A percentile compares a stretch with the other conserved stretches of the same genome.
These are phyloP conservation scores for Isotomurus palustris DNA, from an alignment of 2,888 invertebrate species.

Conservation along the genomic window DNA sequence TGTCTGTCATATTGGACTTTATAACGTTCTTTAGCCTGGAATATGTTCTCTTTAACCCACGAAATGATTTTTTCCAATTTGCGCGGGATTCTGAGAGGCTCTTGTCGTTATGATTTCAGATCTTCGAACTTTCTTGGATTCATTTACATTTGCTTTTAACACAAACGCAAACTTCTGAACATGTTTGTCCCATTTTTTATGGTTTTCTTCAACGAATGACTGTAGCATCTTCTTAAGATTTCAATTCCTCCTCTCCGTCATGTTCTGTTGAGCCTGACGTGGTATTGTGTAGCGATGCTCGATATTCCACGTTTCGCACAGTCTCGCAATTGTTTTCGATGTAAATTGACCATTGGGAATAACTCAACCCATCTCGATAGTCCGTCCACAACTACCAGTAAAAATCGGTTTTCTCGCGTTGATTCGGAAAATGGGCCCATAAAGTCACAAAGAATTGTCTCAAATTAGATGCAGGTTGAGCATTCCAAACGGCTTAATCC, in stretches of 20 bases:
- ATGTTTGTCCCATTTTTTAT: constrained; percentile 17
- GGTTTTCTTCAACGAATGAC: constrained; percentile 12
- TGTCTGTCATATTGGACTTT: constrained; percentile 19
- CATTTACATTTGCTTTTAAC: constrained; percentile 4
- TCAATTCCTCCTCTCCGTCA: constrained; percentile 23
- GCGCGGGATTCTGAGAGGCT: constrained; percentile 7
- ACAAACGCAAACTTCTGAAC: constrained; percentile 17
- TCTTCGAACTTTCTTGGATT: constrained; percentile 17
- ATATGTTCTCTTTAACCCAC: constrained; percentile 13
- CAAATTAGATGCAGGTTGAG: constrained; percentile 16
- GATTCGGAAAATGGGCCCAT: constrained; percentile 25
- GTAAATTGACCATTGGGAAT: constrained; percentile 29
- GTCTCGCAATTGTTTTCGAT: constrained; percentile 13
- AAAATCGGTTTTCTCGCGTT: constrained; percentile 11
- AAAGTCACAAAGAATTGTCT: constrained; percentile 28
- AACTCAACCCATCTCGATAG: constrained; percentile 35
- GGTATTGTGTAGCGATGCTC: constrained; percentile 12
- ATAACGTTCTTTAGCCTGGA: constrained; percentile 2
- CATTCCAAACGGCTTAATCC: constrained; percentile 20
- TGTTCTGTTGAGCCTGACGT: constrained; percentile 28
- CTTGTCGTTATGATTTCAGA: too few relatives aligned
- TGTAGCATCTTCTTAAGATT: constrained; percentile 23
- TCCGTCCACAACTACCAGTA: constrained; percentile 28
- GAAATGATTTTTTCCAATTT: constrained; percentile 12
- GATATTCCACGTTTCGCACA: constrained; percentile 25